Conservation (phyloP, 64 coral and sea anemone species). For the Acropora yongei region DNA sequence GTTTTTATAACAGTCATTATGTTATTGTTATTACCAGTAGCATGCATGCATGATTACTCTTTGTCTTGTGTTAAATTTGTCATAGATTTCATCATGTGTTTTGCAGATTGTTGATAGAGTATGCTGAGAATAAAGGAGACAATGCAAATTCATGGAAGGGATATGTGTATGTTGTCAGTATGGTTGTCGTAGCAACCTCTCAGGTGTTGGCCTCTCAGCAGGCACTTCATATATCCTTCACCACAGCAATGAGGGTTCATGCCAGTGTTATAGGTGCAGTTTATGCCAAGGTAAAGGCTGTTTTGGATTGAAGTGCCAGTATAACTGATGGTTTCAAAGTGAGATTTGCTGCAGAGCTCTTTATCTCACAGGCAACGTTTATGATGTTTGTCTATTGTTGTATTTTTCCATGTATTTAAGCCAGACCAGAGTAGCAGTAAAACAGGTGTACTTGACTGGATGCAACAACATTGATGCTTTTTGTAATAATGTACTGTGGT, state of each 20-base stretch:
- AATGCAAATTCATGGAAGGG: constrained; percentile 50
- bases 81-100: background rate
- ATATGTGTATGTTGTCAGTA: constrained; percentile 54
- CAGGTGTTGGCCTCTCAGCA: constrained; percentile 33
- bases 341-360: too few species aligned
- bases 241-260: constrained; percentile 56
- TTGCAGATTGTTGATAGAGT: constrained; percentile 46
- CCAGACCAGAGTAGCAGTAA: too few species aligned
- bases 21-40: too few species aligned
- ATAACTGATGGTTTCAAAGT: too few species aligned
- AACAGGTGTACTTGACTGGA: too few species aligned
- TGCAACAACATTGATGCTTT: too few species aligned
- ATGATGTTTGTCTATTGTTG: too few species aligned
- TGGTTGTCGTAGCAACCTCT: constrained; percentile 26
- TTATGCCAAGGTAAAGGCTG: constrained; percentile 54
- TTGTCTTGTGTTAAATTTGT: background rate
- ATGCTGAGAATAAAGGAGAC: constrained; percentile 29
- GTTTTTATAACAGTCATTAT: too few species aligned
- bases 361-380: too few species aligned
- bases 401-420: too few species aligned
- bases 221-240: constrained; percentile 49
- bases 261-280: constrained; percentile 50
- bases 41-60: too few species aligned
- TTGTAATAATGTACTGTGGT: too few species aligned
- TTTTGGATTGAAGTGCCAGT: background rate